Percentiles rank a stretch among this genome's conserved stretches.
phyloP scores from a whole-genome alignment of 2,113 vertebrate genomes.

The Sarotherodon lohbergeri region DNA sequence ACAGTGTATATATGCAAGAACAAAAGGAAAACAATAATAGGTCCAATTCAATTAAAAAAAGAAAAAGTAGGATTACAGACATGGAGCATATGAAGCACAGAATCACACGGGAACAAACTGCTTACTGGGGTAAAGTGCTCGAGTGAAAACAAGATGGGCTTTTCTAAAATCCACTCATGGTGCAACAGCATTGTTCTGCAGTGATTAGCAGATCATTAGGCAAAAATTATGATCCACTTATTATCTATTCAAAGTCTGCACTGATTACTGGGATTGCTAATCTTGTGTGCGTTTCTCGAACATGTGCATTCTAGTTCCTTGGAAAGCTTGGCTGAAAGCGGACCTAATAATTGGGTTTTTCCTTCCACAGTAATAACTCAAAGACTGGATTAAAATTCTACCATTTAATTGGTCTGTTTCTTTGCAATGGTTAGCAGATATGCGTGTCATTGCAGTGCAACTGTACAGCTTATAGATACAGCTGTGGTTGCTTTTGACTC shows the following conservation, averaged over 20 bases:
- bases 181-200: not conserved
- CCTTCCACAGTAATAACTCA: not conserved
- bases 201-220: not conserved
- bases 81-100: not conserved
- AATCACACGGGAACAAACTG: not conserved
- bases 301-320: not conserved
- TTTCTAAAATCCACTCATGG: not conserved
- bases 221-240: not conserved
- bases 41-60: not conserved
- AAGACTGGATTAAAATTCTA: not conserved
- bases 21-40: not conserved
- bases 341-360: not conserved
- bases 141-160: not conserved
- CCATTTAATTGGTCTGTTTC: not conserved
- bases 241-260: not conserved
- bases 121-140: not conserved
- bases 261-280: not conserved
- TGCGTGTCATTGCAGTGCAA: not conserved
- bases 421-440: not conserved
- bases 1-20: not conserved
- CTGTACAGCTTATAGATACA: not conserved
- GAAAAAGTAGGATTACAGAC: not conserved
- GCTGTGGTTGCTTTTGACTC: not conserved
- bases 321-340: not conserved
- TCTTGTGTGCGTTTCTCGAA: not conserved